Base-by-base conservation (phyloP, 92 coral and sea anemone genomes). In the Siderastrea radians region DNA sequence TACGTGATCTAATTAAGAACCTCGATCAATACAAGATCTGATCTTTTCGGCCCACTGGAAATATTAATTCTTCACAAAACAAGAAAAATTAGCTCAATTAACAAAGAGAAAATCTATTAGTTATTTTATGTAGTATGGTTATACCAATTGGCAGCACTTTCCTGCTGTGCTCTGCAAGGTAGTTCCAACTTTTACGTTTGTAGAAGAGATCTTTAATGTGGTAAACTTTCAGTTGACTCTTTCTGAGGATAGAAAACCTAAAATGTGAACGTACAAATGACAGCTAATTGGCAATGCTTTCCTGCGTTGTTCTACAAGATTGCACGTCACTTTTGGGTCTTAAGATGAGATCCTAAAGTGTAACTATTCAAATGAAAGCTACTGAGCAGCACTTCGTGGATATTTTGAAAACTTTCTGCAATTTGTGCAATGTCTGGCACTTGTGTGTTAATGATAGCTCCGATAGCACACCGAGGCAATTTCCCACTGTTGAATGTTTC, bases 11-110 rank as follows among this genome's bases (percentile, higher is more conserved):
- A 17, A 54, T 47, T 45, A 45, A 38, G 48, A n/a, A 38, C 51
- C 54, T 47, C 8, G 76, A 71, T 16, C 86, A 82, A 82, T 82
- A 82, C 86, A 38, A 71, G 68, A 46, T 48, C 57, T 59, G 71
- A 46, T 71, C 78, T 49, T 57, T 50, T n/a, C 9, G 51, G 59
- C 62, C 17, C 78, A 6, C 16, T 13, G 44, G 16, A 38, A 53
- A 53, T 52, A 53, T 74, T 74, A 52, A 74, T 53, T 17, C 43
- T 50, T 38, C 47, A 52, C 62, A 74, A 54, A 74, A 10, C 78
- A 54, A 9, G 48, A 11, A 48, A 74, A 38, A 74, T 54, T 53
- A 15, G 51, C 45, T 11, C 46, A 68, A 65, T 65, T 65, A 65
- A 68, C 3, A 6, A 44, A 15, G 45, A 67, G 1, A 67, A 67